Conservation (phyloP, 2,113 vertebrate species). For the Sprattus sprattus region DNA sequence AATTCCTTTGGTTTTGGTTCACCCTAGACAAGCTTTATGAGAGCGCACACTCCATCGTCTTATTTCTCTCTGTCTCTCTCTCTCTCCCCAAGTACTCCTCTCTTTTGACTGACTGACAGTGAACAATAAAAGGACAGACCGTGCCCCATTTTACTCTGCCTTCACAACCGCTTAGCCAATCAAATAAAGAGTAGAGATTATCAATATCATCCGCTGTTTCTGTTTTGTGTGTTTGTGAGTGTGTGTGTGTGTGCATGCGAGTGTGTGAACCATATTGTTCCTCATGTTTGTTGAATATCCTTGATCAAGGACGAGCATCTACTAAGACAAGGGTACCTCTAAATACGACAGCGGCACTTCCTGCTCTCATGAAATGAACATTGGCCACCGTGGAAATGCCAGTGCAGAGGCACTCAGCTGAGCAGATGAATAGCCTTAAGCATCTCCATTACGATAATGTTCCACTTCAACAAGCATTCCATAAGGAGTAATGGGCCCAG, state of each 20-base stretch:
- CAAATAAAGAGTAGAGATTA: conserved; percentile 72
- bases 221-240: neutral
- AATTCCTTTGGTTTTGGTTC: neutral
- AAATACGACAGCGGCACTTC: neutral
- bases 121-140: neutral
- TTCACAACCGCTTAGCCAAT: conserved; percentile 53
- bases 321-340: neutral
- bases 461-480: neutral
- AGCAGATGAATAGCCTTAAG: neutral
- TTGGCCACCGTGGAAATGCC: neutral
- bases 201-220: conserved; percentile 16
- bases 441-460: neutral
- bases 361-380: neutral
- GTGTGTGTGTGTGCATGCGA: no score
- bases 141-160: neutral
- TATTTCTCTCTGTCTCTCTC: neutral
- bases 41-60: neutral
- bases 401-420: neutral
- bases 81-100: neutral
- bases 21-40: neutral
- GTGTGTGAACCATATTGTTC: neutral
- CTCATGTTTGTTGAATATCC: neutral
- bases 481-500: neutral
- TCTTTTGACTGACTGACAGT: neutral
- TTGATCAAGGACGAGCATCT: neutral